Conservation (phyloP, 2,888 invertebrate species). For the Tetrapedia diversipes region DNA sequence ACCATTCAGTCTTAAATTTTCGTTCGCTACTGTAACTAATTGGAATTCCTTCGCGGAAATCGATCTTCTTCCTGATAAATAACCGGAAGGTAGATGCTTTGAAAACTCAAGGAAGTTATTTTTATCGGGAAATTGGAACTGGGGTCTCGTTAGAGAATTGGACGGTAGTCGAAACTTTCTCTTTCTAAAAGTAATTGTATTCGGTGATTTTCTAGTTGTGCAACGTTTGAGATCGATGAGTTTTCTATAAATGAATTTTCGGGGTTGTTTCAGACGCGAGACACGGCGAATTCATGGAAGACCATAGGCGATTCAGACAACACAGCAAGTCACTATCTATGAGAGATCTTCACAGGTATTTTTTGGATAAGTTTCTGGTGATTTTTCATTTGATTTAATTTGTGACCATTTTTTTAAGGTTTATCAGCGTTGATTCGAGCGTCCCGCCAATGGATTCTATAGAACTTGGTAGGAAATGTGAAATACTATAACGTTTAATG, state of each 20-base stretch:
- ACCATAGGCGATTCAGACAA: conserved; percentile 38
- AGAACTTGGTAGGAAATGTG: conserved; percentile 34
- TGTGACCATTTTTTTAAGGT: conserved; percentile 9
- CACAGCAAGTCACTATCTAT: conserved; percentile 22
- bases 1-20: too few species aligned
- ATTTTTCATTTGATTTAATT: not conserved
- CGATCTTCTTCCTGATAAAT: not conserved
- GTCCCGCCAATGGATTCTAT: not conserved
- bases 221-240: too few species aligned
- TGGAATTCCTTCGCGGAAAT: not conserved
- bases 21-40: not conserved
- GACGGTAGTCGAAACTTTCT: too few species aligned
- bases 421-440: conserved; percentile 19
- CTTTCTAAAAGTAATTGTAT: not conserved
- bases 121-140: not conserved
- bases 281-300: conserved; percentile 41
- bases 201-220: not conserved
- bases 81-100: not conserved
- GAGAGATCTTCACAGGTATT: conserved; percentile 41
- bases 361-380: too few species aligned
- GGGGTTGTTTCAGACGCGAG: conserved; percentile 31
- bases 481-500: too few species aligned
- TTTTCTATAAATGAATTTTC: not conserved
- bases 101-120: not conserved
- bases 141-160: not conserved